Percentiles rank a stretch among this genome's conserved stretches.
Conservation (phyloP, 2,888 invertebrate species). For the Chaitophorus viminalis region DNA sequence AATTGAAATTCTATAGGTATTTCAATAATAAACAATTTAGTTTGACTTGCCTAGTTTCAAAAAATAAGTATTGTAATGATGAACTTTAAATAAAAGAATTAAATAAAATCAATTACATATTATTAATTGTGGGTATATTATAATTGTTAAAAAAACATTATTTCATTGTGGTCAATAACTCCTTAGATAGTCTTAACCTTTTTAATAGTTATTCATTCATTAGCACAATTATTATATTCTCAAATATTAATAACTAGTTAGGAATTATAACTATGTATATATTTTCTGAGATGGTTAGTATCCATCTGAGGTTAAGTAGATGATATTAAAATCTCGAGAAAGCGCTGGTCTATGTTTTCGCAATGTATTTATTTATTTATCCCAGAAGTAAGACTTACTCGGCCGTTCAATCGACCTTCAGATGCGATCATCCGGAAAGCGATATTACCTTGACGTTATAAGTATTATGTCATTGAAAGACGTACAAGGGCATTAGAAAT, state of each 20-base stretch:
- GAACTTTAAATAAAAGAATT: no score
- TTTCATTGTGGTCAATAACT: not conserved
- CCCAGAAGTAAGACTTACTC: constrained; percentile 32
- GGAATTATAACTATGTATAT: constrained; percentile 3
- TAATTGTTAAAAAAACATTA: not conserved
- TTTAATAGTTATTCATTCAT: not conserved
- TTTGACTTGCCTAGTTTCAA: no score
- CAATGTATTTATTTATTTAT: constrained; percentile 11
- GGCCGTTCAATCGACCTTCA: constrained; percentile 54
- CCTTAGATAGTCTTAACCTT: not conserved
- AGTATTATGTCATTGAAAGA: constrained; percentile 38
- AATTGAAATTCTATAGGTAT: no score
- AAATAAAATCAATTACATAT: not conserved
- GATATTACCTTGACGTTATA: constrained; percentile 55
- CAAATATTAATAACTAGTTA: constrained; percentile 6
- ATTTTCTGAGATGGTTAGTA: constrained; percentile 10
- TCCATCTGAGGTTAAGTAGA: constrained; percentile 46
- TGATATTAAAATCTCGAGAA: constrained; percentile 55
- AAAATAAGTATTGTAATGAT: no score
- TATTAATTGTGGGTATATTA: not conserved
- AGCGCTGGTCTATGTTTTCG: constrained; percentile 47
- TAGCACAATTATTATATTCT: not conserved
- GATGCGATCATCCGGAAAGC: constrained; percentile 58
- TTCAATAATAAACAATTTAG: no score
- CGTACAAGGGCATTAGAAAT: constrained; percentile 49